These are phyloP conservation scores for Andrena hattorfiana DNA, from an alignment of 2,888 invertebrate genomes.

Conservation along the genomic window DNA sequence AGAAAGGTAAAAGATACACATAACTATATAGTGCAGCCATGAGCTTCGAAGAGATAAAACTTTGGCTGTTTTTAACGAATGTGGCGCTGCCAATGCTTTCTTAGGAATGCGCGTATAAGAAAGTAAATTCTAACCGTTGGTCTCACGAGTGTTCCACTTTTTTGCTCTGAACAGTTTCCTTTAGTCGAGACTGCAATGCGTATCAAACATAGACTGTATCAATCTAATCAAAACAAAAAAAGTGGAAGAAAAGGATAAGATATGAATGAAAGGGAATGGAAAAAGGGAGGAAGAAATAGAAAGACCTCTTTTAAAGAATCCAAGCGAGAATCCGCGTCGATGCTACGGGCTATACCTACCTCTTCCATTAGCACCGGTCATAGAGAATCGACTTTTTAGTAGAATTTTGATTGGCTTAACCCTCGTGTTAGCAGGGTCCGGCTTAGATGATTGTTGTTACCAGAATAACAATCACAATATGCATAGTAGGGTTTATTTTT, in stretches of 20 bases:
- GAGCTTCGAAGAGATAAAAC: constrained; percentile 41
- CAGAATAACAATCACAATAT: constrained; percentile 11
- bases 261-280: constrained; percentile 71
- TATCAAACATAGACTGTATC: constrained; percentile 85
- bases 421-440: background rate
- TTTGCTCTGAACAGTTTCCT: constrained; percentile 81
- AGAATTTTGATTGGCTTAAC: constrained; percentile 28
- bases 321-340: constrained; percentile 81
- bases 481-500: constrained; percentile 20
- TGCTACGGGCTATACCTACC: constrained; percentile 77
- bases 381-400: constrained; percentile 59
- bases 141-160: constrained; percentile 83
- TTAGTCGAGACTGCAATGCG: constrained; percentile 82
- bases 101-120: constrained; percentile 53
- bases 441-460: constrained; percentile 11
- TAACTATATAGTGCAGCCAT: constrained; percentile 36
- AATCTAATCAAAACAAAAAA: constrained; percentile 84
- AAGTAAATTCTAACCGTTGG: constrained; percentile 65
- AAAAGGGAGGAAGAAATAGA: constrained; percentile 58
- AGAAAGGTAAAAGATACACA: constrained; percentile 30
- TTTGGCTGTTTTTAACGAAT: constrained; percentile 41
- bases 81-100: constrained; percentile 42
- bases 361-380: constrained; percentile 55
- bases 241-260: constrained; percentile 46
- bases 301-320: constrained; percentile 74